Evolutionary conservation across 2,888 invertebrate genomes (phyloP).

Genomic region (Automeris io): DNA sequence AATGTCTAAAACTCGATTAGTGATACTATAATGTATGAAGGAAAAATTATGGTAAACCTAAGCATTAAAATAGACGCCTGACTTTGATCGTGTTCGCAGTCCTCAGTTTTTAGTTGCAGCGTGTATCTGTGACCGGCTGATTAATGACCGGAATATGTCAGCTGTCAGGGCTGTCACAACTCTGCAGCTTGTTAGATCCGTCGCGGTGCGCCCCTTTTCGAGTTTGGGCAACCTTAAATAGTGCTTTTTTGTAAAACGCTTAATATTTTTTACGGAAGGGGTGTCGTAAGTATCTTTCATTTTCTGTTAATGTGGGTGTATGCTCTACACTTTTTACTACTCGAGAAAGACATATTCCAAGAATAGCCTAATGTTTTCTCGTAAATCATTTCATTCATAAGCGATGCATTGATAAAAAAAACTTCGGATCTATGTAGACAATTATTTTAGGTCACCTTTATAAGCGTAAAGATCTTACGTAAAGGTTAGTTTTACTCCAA

Average conservation of each 20-base stretch:
- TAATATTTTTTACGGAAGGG: constrained; percentile 29
- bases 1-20: no score
- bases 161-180: constrained; percentile 72
- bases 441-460: background rate
- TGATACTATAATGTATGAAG: background rate
- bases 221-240: constrained; percentile 56
- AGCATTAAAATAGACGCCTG: background rate
- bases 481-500: constrained; percentile 44
- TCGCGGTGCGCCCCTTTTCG: constrained; percentile 48
- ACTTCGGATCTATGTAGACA: background rate
- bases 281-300: constrained; percentile 2
- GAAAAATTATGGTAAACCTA: background rate
- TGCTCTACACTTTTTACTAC: background rate
- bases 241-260: constrained; percentile 55
- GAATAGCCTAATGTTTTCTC: background rate
- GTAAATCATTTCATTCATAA: background rate
- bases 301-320: background rate
- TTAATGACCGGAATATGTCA: constrained; percentile 72
- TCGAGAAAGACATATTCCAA: background rate
- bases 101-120: constrained; percentile 40
- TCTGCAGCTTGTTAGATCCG: constrained; percentile 66
- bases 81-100: constrained; percentile 21
- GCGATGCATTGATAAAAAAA: background rate
- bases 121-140: constrained; percentile 60
- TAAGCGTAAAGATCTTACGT: constrained; percentile 20